These are phyloP conservation scores for Tyria jacobaeae DNA, from an alignment of 2,888 invertebrate species.

Conservation along the genomic window DNA sequence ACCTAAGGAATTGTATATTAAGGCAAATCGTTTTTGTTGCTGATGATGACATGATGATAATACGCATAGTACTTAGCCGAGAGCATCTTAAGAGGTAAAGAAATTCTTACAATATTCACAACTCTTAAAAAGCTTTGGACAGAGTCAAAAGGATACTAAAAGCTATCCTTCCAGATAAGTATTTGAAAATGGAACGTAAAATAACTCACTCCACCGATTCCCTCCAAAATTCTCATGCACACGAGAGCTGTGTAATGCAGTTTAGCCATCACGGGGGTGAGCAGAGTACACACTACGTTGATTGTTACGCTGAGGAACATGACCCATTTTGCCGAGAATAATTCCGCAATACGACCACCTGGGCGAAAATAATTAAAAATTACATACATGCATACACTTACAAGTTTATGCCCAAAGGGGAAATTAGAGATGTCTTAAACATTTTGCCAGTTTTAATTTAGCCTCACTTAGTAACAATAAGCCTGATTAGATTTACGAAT, in stretches of 20 bases:
- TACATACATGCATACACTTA: too few relatives aligned
- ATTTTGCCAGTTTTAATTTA: too few relatives aligned
- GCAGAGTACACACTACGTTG: conserved; percentile 91
- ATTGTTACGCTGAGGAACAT: conserved; percentile 93
- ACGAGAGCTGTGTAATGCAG: conserved; percentile 89
- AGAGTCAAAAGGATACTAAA: neutral
- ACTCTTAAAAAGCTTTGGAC: neutral
- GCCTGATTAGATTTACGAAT: too few relatives aligned
- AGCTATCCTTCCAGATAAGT: neutral
- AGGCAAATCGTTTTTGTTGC: too few relatives aligned
- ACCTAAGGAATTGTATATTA: too few relatives aligned
- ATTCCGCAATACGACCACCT: conserved; percentile 92
- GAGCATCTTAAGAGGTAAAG: too few relatives aligned
- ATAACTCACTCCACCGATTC: conserved; percentile 90
- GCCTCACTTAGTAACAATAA: too few relatives aligned
- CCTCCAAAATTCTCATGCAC: conserved; percentile 90
- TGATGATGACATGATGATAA: too few relatives aligned
- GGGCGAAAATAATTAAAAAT: conserved; percentile 36
- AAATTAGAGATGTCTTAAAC: too few relatives aligned
- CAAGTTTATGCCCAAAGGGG: too few relatives aligned
- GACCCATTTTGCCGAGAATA: conserved; percentile 95
- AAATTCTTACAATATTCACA: too few relatives aligned
- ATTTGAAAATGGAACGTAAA: neutral
- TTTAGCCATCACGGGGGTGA: conserved; percentile 91
- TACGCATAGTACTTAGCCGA: too few relatives aligned